Evolutionary conservation across 2,797 vertebrate genomes (phyloP), one percentile per base, ranked within the genome.

Genomic region (Mus caroli): DNA sequence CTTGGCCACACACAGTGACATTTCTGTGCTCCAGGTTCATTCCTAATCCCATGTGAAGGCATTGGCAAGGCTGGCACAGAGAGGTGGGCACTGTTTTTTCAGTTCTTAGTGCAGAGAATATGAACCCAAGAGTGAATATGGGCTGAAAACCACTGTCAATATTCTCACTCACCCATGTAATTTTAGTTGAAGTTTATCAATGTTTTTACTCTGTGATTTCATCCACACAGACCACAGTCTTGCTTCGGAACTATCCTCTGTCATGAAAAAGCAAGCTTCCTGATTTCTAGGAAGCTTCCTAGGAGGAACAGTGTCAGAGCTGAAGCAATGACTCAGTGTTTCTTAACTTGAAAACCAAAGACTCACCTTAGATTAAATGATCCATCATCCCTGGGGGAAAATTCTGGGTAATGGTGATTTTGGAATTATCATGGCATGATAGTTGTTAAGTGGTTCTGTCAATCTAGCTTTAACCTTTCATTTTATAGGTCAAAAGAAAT

Each of bases 261-360:
- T 89, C 92, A 88, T 92, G 15, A 71, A 73, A 84, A 89, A 82
- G 17, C 67, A 93, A 85, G 50, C n/a, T 83, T 92, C 19, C 24
- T 67, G 12, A 11, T 76, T 83, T 92, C 64, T 89, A 71, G 28
- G 90, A 82, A 62, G 22, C 90, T 13, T 90, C 2, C 17, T 67
- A 4, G 31, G 86, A 60, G 50, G 88, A 54, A 75, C 50, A 69
- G 20, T 82, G 37, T 56, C 71, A 52, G 34, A 90, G 89, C 64
- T 46, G 11, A 94, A 96, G 52, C 13, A 3, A 7, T 69, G 46
- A 28, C 85, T 58, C 40, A 20, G 4, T 31, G 34, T 2, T 77
- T 92, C 52, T 95, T 50, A 94, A 37, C 31, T 91, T 89, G n/a
- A 93, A 83, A 96, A 6, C 6, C 24, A 85, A 28, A 6, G 22